Evolutionary conservation across 2,888 invertebrate species (phyloP).

Genomic region (Drosophila rubida): DNA sequence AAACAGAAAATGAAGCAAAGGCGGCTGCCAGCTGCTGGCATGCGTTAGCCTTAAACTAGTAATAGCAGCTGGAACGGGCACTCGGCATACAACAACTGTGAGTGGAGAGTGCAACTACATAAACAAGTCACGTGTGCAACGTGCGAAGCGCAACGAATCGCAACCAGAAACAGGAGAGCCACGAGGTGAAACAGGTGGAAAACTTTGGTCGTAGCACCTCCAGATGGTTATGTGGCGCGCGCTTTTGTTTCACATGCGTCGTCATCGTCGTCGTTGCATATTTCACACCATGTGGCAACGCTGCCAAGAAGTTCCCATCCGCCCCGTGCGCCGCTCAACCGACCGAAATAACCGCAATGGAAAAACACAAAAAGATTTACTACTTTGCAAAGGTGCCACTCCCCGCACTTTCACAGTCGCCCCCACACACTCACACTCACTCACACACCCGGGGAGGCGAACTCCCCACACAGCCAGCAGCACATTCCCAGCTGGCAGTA

Average conservation of each 20-base stretch:
- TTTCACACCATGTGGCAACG: conserved; percentile 81
- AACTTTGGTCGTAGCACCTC: conserved; percentile 41
- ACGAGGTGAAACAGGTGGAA: conserved; percentile 35
- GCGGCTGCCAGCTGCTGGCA: conserved; percentile 12
- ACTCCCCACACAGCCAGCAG: too few relatives aligned
- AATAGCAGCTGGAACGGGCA: conserved; percentile 6
- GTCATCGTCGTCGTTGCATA: conserved; percentile 54
- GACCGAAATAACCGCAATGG: conserved; percentile 69
- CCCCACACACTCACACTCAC: background rate
- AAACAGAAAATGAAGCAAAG: conserved; percentile 78
- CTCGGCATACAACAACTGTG: conserved; percentile 25
- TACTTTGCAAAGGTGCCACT: conserved; percentile 52
- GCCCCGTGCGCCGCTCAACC: conserved; percentile 1
- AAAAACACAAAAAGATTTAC: conserved; percentile 75
- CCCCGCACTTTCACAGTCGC: conserved; percentile 5
- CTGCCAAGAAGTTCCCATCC: conserved; percentile 49
- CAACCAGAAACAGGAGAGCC: conserved; percentile 28
- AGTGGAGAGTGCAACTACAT: conserved; percentile 75
- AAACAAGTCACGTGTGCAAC: conserved; percentile 82
- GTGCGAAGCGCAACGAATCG: conserved; percentile 74
- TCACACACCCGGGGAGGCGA: background rate
- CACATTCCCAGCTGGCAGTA: conserved; percentile 75
- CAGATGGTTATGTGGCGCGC: conserved; percentile 59
- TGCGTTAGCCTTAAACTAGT: background rate
- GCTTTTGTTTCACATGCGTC: conserved; percentile 64